Evolutionary conservation across 2,888 invertebrate genomes (phyloP).

Genomic region (Abrostola triplasia): DNA sequence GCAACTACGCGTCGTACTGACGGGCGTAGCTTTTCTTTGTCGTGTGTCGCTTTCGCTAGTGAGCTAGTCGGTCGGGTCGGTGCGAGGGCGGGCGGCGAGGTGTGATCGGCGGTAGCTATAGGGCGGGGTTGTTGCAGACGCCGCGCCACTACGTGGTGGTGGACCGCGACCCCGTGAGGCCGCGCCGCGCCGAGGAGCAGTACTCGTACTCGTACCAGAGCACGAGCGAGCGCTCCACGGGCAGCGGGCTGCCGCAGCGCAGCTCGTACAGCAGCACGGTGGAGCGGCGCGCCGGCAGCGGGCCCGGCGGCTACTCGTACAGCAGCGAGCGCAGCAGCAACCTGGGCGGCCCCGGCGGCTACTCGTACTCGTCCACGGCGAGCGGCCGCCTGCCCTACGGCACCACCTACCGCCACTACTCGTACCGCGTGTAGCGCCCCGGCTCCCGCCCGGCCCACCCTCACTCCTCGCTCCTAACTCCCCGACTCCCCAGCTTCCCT

Average conservation of each 20-base stretch:
- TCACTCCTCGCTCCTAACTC: constrained; percentile 52
- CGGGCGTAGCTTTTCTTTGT: constrained; percentile 58
- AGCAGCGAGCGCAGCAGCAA: constrained; percentile 92
- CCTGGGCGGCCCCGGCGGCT: constrained; percentile 93
- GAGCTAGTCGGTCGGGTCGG: constrained; percentile 73
- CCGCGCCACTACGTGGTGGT: constrained; percentile 96
- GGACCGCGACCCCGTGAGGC: constrained; percentile 91
- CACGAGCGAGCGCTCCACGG: constrained; percentile 86
- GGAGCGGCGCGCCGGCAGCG: constrained; percentile 91
- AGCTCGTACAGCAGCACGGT: constrained; percentile 90
- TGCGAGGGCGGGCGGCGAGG: constrained; percentile 75
- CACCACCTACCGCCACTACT: constrained; percentile 94
- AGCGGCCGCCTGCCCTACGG: constrained; percentile 95
- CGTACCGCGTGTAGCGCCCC: constrained; percentile 93
- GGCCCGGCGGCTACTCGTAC: constrained; percentile 93
- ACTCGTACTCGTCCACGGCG: constrained; percentile 93
- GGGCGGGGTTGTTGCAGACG: constrained; percentile 91
- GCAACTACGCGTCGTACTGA: constrained; percentile 86
- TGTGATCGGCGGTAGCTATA: constrained; percentile 70
- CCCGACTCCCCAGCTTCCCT: constrained; percentile 61
- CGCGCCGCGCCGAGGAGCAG: constrained; percentile 93
- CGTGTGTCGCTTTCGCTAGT: constrained; percentile 85
- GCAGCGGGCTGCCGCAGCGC: constrained; percentile 88
- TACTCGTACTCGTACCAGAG: constrained; percentile 95
- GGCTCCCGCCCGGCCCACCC: constrained; percentile 64